Conservation (phyloP, 1,140 invertebrate species). For the Temnothorax longispinosus region DNA sequence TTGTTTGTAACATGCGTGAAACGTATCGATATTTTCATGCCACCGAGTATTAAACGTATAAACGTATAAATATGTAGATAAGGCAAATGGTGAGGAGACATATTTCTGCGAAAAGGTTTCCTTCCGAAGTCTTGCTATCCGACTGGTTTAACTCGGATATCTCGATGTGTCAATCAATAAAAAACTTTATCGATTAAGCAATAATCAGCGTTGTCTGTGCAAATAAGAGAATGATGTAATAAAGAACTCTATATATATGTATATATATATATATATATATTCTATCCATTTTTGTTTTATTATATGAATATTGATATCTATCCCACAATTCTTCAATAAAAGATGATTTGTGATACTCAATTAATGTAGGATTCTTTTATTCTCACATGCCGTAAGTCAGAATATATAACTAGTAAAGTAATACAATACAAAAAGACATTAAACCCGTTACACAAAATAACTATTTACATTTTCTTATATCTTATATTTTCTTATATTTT, state of each 20-base stretch:
- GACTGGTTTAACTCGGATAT: constrained; percentile 76
- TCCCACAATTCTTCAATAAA: not conserved
- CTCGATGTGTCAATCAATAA: constrained; percentile 79
- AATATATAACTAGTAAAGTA: constrained; percentile 44
- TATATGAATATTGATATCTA: not conserved
- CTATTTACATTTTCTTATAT: constrained; percentile 63
- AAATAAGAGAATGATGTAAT: constrained; percentile 71
- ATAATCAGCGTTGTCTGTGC: constrained; percentile 79
- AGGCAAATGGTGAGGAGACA: constrained; percentile 41
- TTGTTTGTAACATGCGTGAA: constrained; percentile 51
- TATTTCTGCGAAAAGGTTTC: constrained; percentile 22
- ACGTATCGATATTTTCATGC: constrained; percentile 78
- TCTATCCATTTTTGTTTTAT: constrained; percentile 60
- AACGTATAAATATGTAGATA: constrained; percentile 67
- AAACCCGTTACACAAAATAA: constrained; percentile 47
- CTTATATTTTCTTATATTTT: not conserved
- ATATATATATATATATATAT: constrained; percentile 69
- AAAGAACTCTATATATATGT: constrained; percentile 73
- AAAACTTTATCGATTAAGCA: constrained; percentile 78
- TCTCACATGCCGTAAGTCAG: constrained; percentile 28
- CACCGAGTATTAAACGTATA: constrained; percentile 24
- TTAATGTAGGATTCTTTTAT: constrained; percentile 60
- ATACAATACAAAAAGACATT: constrained; percentile 64
- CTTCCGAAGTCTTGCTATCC: constrained; percentile 60
- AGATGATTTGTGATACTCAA: not conserved